Conservation (phyloP, 2,113 vertebrate genomes). For the Thomomys bottae region DNA sequence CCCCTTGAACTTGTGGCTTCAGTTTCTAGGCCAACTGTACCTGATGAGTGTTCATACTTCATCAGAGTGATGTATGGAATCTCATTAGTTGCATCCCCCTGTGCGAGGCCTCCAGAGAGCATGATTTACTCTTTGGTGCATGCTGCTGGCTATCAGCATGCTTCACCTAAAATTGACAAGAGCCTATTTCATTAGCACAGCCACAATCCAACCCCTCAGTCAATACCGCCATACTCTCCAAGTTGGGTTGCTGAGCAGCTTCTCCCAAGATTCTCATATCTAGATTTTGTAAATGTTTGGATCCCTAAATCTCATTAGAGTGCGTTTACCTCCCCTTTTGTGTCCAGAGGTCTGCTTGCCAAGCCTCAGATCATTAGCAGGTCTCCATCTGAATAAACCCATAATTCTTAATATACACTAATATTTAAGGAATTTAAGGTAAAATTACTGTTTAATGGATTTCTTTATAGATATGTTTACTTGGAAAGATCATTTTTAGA, state of each 20-base stretch:
- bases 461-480: background rate
- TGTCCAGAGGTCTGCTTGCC: background rate
- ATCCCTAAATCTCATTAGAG: background rate
- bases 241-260: background rate
- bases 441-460: background rate
- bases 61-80: constrained; percentile 51
- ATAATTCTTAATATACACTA: background rate
- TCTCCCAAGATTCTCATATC: constrained; percentile 16
- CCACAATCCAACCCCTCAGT: constrained; percentile 5
- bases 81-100: constrained; percentile 76
- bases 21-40: constrained; percentile 74
- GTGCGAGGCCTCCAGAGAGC: constrained; percentile 64
- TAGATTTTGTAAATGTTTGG: background rate
- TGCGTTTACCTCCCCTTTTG: background rate
- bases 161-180: constrained; percentile 68
- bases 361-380: background rate
- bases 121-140: constrained; percentile 59
- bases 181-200: constrained; percentile 59
- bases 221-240: background rate
- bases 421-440: background rate
- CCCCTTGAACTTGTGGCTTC: constrained; percentile 55
- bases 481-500: constrained; percentile 10
- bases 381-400: background rate
- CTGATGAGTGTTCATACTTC: constrained; percentile 62
- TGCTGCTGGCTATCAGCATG: constrained; percentile 72